Conservation (phyloP, 2,888 invertebrate species). For the Bhutanitis thaidina region DNA sequence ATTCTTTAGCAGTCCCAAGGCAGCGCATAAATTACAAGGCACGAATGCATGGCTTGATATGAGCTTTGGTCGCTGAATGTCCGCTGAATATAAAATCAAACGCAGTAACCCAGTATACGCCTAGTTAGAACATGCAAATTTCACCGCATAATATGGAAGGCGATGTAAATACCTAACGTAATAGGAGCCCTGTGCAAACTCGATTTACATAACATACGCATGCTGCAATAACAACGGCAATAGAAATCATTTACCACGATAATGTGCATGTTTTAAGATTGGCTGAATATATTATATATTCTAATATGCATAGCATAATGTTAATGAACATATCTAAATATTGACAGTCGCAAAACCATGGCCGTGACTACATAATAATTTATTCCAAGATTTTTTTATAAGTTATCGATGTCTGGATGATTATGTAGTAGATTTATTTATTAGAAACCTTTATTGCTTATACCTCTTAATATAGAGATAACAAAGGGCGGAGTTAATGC, state of each 20-base stretch:
- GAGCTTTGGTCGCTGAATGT: conserved; percentile 13
- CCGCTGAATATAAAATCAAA: conserved; percentile 16
- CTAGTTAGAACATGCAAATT: conserved; percentile 13
- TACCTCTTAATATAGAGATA: no score
- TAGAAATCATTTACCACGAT: not conserved
- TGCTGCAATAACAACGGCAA: conserved; percentile 7
- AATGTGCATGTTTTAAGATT: no score
- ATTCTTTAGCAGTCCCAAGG: conserved; percentile 5
- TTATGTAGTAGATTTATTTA: no score
- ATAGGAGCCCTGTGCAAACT: conserved; percentile 9
- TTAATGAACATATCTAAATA: no score
- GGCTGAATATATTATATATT: no score
- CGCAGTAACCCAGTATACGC: not conserved
- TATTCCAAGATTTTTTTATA: no score
- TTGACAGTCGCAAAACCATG: no score
- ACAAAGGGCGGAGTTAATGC: no score
- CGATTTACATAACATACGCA: not conserved
- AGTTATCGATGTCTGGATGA: no score
- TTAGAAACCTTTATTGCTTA: no score
- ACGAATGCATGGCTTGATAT: conserved; percentile 3
- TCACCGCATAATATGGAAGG: conserved; percentile 7
- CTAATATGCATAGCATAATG: no score
- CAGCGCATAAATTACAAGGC: conserved; percentile 9
- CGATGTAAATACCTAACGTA: conserved; percentile 6
- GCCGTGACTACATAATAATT: no score